A percentile compares a stretch with the other conserved stretches of the same genome.
These are phyloP conservation scores for Rhabditoides inermis DNA, from an alignment of 2,888 invertebrate species.

Conservation along the genomic window DNA sequence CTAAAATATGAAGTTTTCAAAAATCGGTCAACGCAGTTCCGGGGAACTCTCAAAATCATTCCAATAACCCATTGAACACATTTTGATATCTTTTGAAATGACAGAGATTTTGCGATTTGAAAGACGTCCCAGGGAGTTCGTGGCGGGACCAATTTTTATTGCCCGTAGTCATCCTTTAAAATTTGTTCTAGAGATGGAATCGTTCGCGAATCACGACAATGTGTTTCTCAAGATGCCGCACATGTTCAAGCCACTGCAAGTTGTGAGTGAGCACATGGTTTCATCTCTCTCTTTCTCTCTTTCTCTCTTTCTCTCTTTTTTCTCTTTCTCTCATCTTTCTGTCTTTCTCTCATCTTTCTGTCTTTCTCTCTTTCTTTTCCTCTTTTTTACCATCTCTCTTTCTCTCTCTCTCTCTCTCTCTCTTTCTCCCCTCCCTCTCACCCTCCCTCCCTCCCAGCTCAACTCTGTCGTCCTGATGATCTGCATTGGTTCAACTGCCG, in stretches of 20 bases:
- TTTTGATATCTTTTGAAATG: too few species aligned
- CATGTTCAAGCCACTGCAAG: constrained; percentile 47
- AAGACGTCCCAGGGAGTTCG: too few species aligned
- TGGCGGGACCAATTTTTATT: too few species aligned
- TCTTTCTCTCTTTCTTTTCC: constrained; percentile 19
- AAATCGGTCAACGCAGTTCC: too few species aligned
- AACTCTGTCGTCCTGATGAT: constrained; percentile 42
- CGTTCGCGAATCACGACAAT: constrained; percentile 14
- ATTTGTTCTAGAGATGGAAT: too few species aligned
- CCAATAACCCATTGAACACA: too few species aligned
- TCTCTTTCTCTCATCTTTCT: not conserved
- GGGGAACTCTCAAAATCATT: too few species aligned
- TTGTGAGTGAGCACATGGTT: too few species aligned
- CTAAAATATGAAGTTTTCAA: too few species aligned
- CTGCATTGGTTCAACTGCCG: constrained; percentile 39
- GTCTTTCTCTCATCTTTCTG: constrained; percentile 35
- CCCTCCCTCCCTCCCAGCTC: constrained; percentile 22
- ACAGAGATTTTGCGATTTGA: too few species aligned
- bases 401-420: not conserved
- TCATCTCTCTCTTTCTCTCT: not conserved
- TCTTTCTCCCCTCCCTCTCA: not conserved
- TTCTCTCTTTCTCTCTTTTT: constrained; percentile 1
- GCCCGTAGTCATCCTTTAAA: too few species aligned
- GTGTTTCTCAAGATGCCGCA: constrained; percentile 40
- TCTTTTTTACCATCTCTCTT: not conserved